A percentile compares a stretch with the other conserved stretches of the same genome.
Evolutionary conservation across 2,797 vertebrate species (phyloP).

Genomic region (Ataeniobius toweri): DNA sequence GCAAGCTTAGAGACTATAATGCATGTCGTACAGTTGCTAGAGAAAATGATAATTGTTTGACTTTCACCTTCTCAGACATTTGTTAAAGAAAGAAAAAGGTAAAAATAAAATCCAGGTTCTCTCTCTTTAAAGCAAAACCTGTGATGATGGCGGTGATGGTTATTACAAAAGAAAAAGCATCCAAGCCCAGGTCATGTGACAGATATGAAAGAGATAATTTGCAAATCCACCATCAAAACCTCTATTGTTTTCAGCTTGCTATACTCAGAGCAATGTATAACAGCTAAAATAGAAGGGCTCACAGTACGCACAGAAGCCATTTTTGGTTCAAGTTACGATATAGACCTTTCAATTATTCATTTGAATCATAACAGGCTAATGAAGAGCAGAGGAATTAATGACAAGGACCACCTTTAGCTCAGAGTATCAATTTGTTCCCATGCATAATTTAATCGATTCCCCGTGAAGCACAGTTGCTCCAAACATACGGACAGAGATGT

Average conservation of each 20-base stretch:
- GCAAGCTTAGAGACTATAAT: no score
- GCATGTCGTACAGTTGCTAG: no score
- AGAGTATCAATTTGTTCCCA: constrained; percentile 68
- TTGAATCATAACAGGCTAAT: constrained; percentile 67
- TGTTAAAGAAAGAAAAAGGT: no score
- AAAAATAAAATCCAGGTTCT: no score
- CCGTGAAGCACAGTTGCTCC: constrained; percentile 36
- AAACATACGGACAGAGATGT: constrained; percentile 29
- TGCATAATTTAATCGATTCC: constrained; percentile 74
- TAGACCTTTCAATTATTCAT: constrained; percentile 68
- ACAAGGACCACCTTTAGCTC: constrained; percentile 65
- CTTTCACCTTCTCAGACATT: no score
- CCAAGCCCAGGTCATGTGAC: no score
- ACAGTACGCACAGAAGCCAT: constrained; percentile 24
- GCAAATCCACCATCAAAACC: neutral
- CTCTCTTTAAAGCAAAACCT: no score
- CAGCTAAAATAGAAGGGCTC: constrained; percentile 15
- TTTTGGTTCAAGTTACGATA: constrained; percentile 37
- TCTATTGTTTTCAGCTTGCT: neutral
- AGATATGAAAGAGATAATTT: neutral
- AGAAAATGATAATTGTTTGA: no score
- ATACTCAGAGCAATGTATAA: constrained; percentile 13
- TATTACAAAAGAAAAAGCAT: no score
- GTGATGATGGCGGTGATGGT: no score
- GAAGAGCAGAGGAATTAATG: constrained; percentile 63